Evolutionary conservation across 1,140 invertebrate species (phyloP), one percentile per base, ranked within the genome.

Genomic region (Euglossa dilemma): DNA sequence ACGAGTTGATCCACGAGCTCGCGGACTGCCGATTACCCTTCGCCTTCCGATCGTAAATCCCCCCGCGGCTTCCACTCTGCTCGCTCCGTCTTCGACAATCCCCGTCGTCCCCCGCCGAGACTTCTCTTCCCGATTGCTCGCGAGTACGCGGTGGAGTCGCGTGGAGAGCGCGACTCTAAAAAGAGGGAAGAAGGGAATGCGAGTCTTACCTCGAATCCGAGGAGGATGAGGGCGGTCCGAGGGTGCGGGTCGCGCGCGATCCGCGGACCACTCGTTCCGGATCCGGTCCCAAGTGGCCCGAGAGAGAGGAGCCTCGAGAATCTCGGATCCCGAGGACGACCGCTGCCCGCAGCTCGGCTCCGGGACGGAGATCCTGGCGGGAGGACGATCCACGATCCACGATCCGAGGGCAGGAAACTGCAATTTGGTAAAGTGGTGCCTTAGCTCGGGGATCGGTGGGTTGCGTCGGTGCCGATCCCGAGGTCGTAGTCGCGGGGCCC

Each of bases 401-500:
- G 59, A 87, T 85, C 86, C 87, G 63, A 74, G 83, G 88, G 84
- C 87, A 93, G 92, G 89, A 94, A 93, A 94, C 92, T 93, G 92
- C 91, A 94, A 94, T 94, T 93, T 94, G 63, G 87, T 72, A 92
- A 93, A 94, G 90, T 93, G 90, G 85, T 87, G 90, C 79, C 90
- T 91, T 90, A 90, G 80, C 85, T 90, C 90, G 2, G 52, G 75
- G 61, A 76, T 78, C 54, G 43, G 66, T 57, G 77, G 52, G 57
- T 12, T 18, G 12, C n/a, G 18, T 89, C 91, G 92, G 92, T 92
- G 90, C 87, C 82, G 89, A 86, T 92, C 89, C 87, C 82, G 89
- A 86, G 92, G 91, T 93, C 90, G 91, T 91, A 91, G 90, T 91
- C 90, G 86, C 85, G 86, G 90, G 52, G 52, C 25, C n/a, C n/a